Evolutionary conservation across 2,113 vertebrate species (phyloP).

Genomic region (Pampusana beccarii): DNA sequence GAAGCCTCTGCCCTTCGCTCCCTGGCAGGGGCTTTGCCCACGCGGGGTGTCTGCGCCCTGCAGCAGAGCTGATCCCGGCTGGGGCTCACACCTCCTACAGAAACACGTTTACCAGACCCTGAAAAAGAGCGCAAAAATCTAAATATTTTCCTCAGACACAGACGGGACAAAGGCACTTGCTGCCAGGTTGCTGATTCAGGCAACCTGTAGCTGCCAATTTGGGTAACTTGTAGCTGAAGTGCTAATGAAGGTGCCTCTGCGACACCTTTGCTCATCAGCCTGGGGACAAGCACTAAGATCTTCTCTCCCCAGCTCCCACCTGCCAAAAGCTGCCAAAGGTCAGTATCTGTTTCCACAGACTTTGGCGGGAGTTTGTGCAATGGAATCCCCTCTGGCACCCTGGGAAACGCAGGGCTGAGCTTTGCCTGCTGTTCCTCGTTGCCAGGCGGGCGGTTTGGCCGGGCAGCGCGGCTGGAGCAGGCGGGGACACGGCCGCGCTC

Average conservation of each 20-base stretch:
- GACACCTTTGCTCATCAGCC: neutral
- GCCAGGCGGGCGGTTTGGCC: neutral
- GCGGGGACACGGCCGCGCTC: neutral
- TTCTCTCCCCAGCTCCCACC: neutral
- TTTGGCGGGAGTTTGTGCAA: neutral
- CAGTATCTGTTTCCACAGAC: neutral
- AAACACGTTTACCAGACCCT: neutral
- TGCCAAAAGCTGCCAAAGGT: neutral
- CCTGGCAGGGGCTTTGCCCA: neutral
- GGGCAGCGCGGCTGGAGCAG: neutral
- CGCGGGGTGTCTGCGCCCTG: accelerated
- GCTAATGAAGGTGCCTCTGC: accelerated
- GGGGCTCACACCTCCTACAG: neutral
- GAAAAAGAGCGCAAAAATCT: neutral
- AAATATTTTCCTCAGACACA: neutral
- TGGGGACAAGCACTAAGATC: neutral
- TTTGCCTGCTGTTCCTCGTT: neutral
- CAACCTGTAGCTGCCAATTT: too few relatives aligned
- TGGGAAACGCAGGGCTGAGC: neutral
- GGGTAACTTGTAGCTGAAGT: neutral
- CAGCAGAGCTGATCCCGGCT: neutral
- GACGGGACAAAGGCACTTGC: neutral
- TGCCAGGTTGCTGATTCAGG: neutral
- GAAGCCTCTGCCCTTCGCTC: neutral
- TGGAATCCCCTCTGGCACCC: neutral